Base-by-base conservation (phyloP, 1,140 invertebrate species). In the Cylas formicarius region DNA sequence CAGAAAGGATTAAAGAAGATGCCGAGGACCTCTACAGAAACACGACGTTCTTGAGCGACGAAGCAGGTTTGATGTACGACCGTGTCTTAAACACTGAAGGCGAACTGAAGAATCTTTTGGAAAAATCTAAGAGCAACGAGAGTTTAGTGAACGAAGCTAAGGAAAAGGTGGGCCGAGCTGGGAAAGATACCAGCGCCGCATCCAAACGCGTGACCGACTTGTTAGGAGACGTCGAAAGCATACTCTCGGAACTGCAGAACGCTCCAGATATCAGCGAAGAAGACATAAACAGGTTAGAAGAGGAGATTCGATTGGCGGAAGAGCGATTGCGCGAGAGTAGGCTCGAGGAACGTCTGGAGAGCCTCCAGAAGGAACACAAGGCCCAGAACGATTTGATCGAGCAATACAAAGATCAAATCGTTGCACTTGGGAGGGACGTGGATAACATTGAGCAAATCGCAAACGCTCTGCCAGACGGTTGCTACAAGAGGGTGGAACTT, bases 371-470 rank as follows among this genome's bases (percentile, higher is more conserved):
- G 21, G 76, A 82, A 20, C 82, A 84, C 52, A 83, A 78, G 54
- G 72, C 77, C 17, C 85, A 93, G 65, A 80, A 74, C 22, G 78
- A 81, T 49, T 79, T 82, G 71, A 82, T 94, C 26, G 81, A 85
- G 44, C 78, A 83, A 57, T 93, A 93, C 53, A 78, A 84, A 62
- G 77, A 81, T 6, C 87, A 95, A 61, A 74, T 93, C 16, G 72
- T 69, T 10, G 70, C 77, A 47, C 69, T 96, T 6, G 66, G 74
- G 41, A 67, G 66, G 5, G 90, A 96, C 62, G 91, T 96, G 1
- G 74, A 80, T 2, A 97, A 94, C 67, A 83, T 96, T 28, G 77
- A 83, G 55, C 77, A 83, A 17, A 96, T 97, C 49, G 74, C 79
- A 11, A 76, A 82, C 44, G 76, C 87, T 22, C 70, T 97, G 34